Evolutionary conservation across 2,113 vertebrate species (phyloP).

Genomic region (Panthera leo): DNA sequence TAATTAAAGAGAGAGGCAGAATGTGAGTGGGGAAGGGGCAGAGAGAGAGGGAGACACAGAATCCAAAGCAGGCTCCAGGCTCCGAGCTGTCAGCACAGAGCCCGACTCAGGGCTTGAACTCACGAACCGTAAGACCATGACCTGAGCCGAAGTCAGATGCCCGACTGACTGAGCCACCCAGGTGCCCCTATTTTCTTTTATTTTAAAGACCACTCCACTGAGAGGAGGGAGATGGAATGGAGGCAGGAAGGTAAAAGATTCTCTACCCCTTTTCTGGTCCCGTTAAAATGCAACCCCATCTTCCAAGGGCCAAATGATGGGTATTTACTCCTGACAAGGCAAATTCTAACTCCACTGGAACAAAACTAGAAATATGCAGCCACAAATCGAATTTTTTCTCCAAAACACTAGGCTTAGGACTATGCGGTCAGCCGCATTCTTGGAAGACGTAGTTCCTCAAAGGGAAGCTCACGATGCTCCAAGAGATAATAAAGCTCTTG

Average conservation of each 20-base stretch:
- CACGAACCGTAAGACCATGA: too few relatives aligned
- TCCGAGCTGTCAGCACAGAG: too few relatives aligned
- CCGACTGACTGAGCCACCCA: too few relatives aligned
- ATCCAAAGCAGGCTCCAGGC: too few relatives aligned
- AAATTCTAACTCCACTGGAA: not conserved
- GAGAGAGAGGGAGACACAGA: too few relatives aligned
- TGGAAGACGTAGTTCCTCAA: slow-evolving; percentile 37
- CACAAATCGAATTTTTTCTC: slow-evolving; percentile 1
- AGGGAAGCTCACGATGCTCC: not conserved
- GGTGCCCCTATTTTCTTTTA: not conserved
- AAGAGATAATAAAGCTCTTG: not conserved
- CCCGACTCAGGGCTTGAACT: too few relatives aligned
- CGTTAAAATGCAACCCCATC: not conserved
- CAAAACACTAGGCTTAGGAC: not conserved
- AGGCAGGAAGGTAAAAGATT: not conserved
- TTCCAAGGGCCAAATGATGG: not conserved
- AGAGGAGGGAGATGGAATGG: not conserved
- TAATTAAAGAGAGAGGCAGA: too few relatives aligned
- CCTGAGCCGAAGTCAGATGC: too few relatives aligned
- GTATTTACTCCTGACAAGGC: not conserved
- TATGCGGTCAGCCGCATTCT: not conserved
- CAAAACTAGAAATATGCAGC: slow-evolving; percentile 27
- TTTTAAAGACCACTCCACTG: not conserved
- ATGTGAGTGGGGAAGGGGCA: too few relatives aligned
- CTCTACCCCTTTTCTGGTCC: not conserved